These are phyloP conservation scores for Elephas maximus DNA, from an alignment of 2,113 vertebrate species.

Conservation along the genomic window DNA sequence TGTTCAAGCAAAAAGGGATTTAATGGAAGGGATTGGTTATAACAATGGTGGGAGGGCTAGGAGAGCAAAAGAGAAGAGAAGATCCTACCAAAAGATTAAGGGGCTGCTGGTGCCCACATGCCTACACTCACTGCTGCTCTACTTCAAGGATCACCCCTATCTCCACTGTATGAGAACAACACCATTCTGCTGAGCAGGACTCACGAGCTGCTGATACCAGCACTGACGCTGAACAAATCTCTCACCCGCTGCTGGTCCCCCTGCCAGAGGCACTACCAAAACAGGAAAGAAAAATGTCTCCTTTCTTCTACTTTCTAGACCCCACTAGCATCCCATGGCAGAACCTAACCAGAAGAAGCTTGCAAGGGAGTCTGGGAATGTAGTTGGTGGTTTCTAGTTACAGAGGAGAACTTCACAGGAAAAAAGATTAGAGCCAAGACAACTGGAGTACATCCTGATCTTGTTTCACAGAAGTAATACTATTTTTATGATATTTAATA, in stretches of 20 bases:
- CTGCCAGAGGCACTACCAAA: not conserved
- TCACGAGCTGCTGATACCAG: not conserved
- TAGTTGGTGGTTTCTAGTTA: not conserved
- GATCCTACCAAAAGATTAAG: not conserved
- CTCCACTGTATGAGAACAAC: fast-evolving
- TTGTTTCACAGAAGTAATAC: not conserved
- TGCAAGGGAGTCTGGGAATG: not conserved
- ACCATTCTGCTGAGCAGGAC: not conserved
- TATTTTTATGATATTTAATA: not conserved
- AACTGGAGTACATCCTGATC: not conserved
- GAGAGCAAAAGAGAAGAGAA: not conserved
- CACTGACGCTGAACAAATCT: not conserved
- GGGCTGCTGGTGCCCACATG: not conserved
- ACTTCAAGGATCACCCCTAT: not conserved
- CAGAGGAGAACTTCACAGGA: not conserved
- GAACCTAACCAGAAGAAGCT: not conserved
- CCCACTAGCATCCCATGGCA: not conserved
- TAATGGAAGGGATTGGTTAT: not conserved
- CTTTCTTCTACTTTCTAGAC: not conserved
- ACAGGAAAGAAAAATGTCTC: not conserved
- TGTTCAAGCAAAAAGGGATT: not conserved
- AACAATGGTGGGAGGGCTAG: not conserved
- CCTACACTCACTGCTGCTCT: too few species aligned
- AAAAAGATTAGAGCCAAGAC: not conserved
- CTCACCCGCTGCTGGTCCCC: not conserved